Percentiles rank a stretch among this genome's conserved stretches.
Evolutionary conservation across 2,113 vertebrate species (phyloP).

Genomic region (Mus spicilegus): DNA sequence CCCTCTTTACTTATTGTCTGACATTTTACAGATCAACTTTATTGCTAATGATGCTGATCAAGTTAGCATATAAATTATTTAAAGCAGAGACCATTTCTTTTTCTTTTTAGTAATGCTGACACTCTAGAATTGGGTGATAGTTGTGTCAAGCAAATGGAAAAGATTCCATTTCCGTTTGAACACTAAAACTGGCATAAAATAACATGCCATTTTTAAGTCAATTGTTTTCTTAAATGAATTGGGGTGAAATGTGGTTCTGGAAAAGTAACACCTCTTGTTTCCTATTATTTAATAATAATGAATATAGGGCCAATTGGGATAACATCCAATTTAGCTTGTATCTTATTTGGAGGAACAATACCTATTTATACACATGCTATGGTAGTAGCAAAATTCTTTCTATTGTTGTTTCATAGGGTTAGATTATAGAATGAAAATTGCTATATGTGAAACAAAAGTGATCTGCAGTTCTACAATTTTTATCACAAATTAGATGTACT

Average conservation of each 20-base stretch:
- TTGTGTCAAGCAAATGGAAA: neutral
- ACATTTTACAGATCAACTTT: neutral
- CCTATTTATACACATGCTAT: neutral
- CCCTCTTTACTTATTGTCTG: neutral
- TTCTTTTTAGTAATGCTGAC: neutral
- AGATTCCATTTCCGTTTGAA: neutral
- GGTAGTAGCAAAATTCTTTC: neutral
- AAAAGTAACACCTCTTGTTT: rapidly evolving
- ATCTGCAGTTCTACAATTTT: neutral
- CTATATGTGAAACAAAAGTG: neutral
- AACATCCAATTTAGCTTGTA: neutral
- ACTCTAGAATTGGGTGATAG: neutral
- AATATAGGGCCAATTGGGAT: neutral
- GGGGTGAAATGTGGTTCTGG: neutral
- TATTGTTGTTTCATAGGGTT: neutral
- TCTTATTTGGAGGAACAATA: neutral
- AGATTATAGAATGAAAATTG: neutral
- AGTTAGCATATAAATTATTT: neutral
- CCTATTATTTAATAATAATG: neutral
- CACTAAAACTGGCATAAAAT: neutral
- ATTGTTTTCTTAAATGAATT: neutral
- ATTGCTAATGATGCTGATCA: too few relatives aligned
- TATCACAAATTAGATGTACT: neutral
- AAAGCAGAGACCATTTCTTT: neutral
- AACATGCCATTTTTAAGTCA: neutral